Base-by-base conservation (phyloP, 2,888 invertebrate genomes). In the Muschampia plurimacula region DNA sequence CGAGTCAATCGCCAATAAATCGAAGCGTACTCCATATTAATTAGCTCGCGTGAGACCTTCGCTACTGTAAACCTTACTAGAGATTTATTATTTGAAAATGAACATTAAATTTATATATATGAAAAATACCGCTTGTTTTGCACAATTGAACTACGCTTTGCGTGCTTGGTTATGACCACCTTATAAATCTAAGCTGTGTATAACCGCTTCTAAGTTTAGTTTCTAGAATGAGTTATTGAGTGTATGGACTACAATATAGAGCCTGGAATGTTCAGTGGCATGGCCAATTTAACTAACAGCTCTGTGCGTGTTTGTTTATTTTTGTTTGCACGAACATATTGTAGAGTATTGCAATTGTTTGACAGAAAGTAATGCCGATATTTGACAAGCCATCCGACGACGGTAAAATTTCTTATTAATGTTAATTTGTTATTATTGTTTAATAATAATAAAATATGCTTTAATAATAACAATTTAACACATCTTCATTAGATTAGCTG, bases 21-120 rank as follows among this genome's bases (percentile, higher is more conserved):
- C 88, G 86, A 86, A 79, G 82, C 81, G 82, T 87, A 89, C 89
- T 89, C 90, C 89, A 90, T 91, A 91, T 91, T 91, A 91, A 91
- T 91, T 90, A 89, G 89, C 82, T 91, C 77, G 91, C 91, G 91
- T 91, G 91, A 84, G 85, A 81, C 82, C 81, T 77, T 77, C 78
- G 90, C 91, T 91, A 90, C 91, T 84, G 91, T 88, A 84, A 81
- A 80, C 81, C 77, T 77, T 79, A 83, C 84, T 73, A 75, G 79
- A 83, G 85, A 89, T 89, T 89, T 89, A 89, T 88, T 83, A 79
- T 82, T 81, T 81, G 80, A 80, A 77, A 79, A 81, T 75, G 82
- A 80, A 86, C 84, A 88, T 88, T 88, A 86, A 89, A 87, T 88
- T 84, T 83, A 85, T 86, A 85, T 86, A 85, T 89, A 89, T 89